Percentiles rank a stretch among this genome's conserved stretches.
phyloP scores from a whole-genome alignment of 2,888 invertebrate species.

The Ceramica pisi region DNA sequence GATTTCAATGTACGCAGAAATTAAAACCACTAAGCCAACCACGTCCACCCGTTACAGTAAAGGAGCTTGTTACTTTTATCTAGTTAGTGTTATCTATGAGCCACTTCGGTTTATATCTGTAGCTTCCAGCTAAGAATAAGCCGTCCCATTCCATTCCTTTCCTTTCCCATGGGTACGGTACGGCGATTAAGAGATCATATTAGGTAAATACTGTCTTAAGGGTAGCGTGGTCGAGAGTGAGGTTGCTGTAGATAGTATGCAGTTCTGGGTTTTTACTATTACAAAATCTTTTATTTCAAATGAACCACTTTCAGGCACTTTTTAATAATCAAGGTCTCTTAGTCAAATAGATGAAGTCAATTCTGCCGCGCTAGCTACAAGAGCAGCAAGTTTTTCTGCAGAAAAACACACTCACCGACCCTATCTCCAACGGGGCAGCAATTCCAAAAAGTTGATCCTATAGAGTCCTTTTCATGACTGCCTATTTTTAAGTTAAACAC shows the following conservation, averaged over 20 bases:
- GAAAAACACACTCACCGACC: too few species aligned
- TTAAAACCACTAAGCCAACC: conserved; percentile 65
- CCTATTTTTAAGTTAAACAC: background rate
- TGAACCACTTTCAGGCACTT: too few species aligned
- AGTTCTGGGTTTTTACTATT: background rate
- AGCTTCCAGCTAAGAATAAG: conserved; percentile 44
- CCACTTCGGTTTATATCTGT: conserved; percentile 52
- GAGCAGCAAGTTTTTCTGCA: too few species aligned
- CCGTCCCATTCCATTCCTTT: conserved; percentile 25
- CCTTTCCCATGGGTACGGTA: background rate
- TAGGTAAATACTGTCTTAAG: conserved; percentile 10
- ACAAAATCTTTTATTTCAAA: too few species aligned
- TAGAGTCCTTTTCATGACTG: too few species aligned
- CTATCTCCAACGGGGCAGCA: too few species aligned
- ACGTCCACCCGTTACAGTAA: conserved; percentile 56
- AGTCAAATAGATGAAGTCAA: too few species aligned
- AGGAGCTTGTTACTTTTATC: conserved; percentile 60
- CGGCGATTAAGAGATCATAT: conserved; percentile 30
- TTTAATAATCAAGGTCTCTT: too few species aligned
- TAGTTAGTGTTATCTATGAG: conserved; percentile 51
- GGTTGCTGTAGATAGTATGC: too few species aligned
- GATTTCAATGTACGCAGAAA: conserved; percentile 64
- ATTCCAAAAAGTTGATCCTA: too few species aligned
- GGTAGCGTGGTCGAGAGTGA: background rate
- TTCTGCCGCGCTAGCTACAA: too few species aligned